Base-by-base conservation (phyloP, 2,797 vertebrate genomes). In the Danio choprae region DNA sequence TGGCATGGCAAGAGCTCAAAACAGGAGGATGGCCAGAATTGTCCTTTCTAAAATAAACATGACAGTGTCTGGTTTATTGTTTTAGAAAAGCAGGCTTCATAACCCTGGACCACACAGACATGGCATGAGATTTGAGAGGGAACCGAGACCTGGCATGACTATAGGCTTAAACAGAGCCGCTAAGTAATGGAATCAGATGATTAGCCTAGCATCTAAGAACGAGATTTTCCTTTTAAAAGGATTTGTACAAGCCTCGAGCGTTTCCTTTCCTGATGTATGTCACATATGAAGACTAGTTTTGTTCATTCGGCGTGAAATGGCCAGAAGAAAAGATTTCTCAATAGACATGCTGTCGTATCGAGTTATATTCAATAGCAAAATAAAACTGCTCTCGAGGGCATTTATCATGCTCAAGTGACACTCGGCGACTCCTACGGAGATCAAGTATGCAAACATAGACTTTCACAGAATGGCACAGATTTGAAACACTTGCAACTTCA, bases 41-140 rank as follows among this genome's bases (percentile, higher is more conserved):
- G 76, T 60, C 55, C 56, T 67, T 20, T 13, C 53, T 78, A 69
- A 70, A 69, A 77, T 69, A 69, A 78, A 79, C 59, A 79, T 51
- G 65, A 43, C 65, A 51, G 65, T 40, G 65, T 70, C 58, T 38
- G 48, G 65, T 79, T 70, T 79, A 70, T 79, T 79, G 55, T 79
- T 70, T 79, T 59, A 50, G 29, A 60, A 70, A 70, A 22, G 55
- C 76, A 51, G 55, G 55, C 18, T 50, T 79, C 18, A 41, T 85
- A 81, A 86, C 77, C 77, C 81, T 83, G 20, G 55, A 44, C 71
- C 65, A 74, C 77, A 79, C 72, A 40, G 50, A 56, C 65, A 76
- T 74, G 65, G 43, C 64, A 69, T 29, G 65, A 71, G 46, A 29
- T 59, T 60, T 51, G 20, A 48, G 51, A 68, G 38, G 15, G 56